Evolutionary conservation across 2,113 vertebrate species (phyloP).

Genomic region (Cyphomyrus plagiostoma): DNA sequence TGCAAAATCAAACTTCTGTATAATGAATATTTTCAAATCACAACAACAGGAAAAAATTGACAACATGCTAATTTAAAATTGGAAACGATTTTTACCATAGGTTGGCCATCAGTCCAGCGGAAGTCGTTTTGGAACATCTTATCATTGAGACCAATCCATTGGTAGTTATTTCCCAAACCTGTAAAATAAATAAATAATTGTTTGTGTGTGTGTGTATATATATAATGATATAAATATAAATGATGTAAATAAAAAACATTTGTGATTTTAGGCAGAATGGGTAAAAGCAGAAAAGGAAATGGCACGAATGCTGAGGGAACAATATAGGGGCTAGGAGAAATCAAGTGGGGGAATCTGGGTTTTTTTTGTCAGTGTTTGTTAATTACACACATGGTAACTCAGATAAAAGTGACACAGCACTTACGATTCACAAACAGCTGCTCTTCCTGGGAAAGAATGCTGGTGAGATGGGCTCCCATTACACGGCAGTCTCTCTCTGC

Average conservation of each 20-base stretch:
- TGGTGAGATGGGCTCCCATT: constrained; percentile 83
- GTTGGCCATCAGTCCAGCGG: constrained; percentile 87
- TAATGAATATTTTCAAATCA: not conserved
- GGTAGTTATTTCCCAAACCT: constrained; percentile 95
- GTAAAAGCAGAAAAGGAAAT: not conserved
- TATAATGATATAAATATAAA: no score
- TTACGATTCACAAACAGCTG: constrained; percentile 91
- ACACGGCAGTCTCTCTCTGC: constrained; percentile 93
- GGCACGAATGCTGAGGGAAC: not conserved
- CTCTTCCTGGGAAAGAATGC: constrained; percentile 83
- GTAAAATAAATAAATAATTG: constrained; percentile 41
- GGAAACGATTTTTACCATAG: constrained; percentile 71
- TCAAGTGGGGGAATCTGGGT: not conserved
- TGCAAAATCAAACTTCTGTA: not conserved
- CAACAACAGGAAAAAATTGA: not conserved
- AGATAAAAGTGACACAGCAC: constrained; percentile 40
- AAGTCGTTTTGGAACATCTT: constrained; percentile 98
- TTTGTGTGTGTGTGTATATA: no score
- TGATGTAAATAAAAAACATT: not conserved
- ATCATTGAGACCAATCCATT: constrained; percentile 98
- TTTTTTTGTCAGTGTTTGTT: not conserved
- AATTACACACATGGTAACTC: not conserved
- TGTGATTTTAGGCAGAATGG: not conserved
- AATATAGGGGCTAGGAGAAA: not conserved
- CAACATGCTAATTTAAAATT: not conserved